Percentiles rank a stretch among this genome's conserved stretches.
Conservation (phyloP, 1,140 invertebrate species). For the Heliconius melpomene region DNA sequence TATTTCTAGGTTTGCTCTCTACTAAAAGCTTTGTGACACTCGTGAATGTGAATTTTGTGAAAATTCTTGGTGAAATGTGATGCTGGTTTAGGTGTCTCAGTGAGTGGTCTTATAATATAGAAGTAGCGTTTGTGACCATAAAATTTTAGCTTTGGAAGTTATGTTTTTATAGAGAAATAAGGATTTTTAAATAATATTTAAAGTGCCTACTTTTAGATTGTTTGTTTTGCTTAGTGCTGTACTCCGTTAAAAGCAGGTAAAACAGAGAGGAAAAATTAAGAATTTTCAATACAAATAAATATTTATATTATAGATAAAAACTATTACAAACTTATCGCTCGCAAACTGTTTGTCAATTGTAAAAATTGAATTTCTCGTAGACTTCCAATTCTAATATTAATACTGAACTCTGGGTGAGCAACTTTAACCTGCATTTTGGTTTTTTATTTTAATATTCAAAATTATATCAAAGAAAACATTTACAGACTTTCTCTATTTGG, state of each 20-base stretch:
- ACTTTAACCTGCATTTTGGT: no score
- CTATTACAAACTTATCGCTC: no score
- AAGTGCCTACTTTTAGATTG: not conserved
- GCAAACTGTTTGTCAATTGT: no score
- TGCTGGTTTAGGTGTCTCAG: not conserved
- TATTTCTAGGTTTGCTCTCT: conserved; percentile 6
- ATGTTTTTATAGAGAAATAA: not conserved
- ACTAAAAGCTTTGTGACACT: conserved; percentile 27
- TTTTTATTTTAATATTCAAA: no score
- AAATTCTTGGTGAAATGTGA: conserved; percentile 16
- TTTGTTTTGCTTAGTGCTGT: not conserved
- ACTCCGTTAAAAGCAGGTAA: no score
- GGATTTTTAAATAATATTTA: not conserved
- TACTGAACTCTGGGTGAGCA: rapidly evolving
- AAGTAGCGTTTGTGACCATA: not conserved
- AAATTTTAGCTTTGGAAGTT: not conserved
- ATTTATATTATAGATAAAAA: no score
- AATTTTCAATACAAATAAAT: no score
- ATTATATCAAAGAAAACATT: no score
- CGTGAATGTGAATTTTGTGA: conserved; percentile 3
- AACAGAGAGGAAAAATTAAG: no score
- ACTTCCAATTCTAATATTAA: no score
- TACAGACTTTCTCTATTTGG: no score
- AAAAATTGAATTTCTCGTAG: no score
- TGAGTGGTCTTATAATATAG: not conserved